Evolutionary conservation across 2,113 vertebrate genomes (phyloP), one percentile per base, ranked within the genome.

Genomic region (Odocoileus virginianus): DNA sequence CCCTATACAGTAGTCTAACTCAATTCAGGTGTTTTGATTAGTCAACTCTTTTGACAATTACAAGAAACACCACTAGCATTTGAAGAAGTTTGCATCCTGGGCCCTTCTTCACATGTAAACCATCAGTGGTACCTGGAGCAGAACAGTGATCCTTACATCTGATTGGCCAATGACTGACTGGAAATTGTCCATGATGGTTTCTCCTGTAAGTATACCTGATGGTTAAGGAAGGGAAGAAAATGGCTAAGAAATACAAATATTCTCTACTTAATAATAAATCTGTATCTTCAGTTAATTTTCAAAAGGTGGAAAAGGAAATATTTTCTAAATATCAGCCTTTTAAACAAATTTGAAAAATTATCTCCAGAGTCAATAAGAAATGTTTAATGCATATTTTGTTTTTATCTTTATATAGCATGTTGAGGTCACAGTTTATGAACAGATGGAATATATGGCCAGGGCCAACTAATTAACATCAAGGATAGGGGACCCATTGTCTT

Each of bases 381-480:
- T 79, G 19, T 87, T 89, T 85, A 82, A 71, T 45, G 33, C 71
- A 71, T 43, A 76, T 64, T 97, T 91, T 67, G 23, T n/a, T 94
- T 84, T 90, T 94, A 25, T 78, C 61, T 96, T 76, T 87, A 83
- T 87, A 71, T 27, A 54, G 55, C 47, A 30, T 97, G 79, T 83
- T 92, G 89, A 87, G 96, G 95, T 97, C 97, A 98, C 87, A 61
- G 89, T 95, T 81, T 52, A 52, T 81, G 97, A 98, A 97, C 98
- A 98, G 98, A 98, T 97, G 98, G 98, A 96, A 95, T 97, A 96
- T 97, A 94, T 45, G 36, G 84, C 93, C 67, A 36, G 43, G 74
- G 50, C 83, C 50, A 95, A 28, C 93, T 98, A 93, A 98, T 98
- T 98, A 97, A 85, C 97, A 97, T 97, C 87, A 96, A 92, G 92